Percentiles rank a stretch among this genome's conserved stretches.
phyloP scores from a whole-genome alignment of 2,113 vertebrate genomes.

The Muntiacus reevesi region DNA sequence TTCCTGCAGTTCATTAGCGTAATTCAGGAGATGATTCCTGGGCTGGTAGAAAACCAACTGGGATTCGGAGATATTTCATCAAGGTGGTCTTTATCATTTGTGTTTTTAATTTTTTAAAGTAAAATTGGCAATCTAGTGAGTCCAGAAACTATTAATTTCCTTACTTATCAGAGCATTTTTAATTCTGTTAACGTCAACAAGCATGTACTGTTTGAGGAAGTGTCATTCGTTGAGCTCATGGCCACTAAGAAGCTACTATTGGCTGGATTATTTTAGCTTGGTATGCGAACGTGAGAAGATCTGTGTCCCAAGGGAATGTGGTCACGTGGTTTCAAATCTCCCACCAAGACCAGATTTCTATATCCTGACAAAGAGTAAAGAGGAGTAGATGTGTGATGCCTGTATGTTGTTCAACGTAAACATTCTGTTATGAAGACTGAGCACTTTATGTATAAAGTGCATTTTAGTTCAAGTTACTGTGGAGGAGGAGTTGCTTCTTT shows the following conservation, averaged over 20 bases:
- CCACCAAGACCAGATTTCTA: background rate
- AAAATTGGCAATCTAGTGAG: background rate
- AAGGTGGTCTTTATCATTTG: background rate
- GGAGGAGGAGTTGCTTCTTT: background rate
- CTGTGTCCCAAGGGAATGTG: background rate
- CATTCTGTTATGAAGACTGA: background rate
- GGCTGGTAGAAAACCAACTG: background rate
- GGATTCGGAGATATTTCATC: background rate
- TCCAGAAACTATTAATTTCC: background rate
- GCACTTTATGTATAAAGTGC: background rate
- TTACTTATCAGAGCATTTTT: background rate
- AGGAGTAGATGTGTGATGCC: background rate
- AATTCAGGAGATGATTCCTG: background rate
- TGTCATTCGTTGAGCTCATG: background rate
- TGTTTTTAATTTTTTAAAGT: background rate
- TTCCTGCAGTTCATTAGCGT: background rate
- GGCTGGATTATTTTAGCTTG: background rate
- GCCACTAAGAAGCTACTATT: background rate
- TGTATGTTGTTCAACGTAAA: background rate
- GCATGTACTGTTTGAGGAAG: background rate
- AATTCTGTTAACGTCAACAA: background rate
- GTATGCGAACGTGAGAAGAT: background rate
- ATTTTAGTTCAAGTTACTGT: background rate
- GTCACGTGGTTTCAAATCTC: background rate
- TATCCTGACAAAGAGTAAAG: background rate